Evolutionary conservation across 2,113 vertebrate species (phyloP), one percentile per base, ranked within the genome.

Genomic region (Pteronura brasiliensis): DNA sequence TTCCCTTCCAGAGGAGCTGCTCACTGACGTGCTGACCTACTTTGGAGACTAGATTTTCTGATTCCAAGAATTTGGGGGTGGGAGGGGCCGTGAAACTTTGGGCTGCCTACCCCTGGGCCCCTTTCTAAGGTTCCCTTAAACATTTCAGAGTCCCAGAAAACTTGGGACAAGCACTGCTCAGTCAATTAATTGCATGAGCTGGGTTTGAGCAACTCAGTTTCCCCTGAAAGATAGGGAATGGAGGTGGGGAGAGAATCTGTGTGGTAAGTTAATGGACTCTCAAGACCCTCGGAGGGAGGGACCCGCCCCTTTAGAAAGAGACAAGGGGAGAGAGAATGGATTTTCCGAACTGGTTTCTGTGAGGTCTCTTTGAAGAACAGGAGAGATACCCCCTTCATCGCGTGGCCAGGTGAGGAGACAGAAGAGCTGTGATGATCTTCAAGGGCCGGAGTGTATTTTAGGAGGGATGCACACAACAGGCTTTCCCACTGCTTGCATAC

Each of bases 1-100:
- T 95, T 97, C 83, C 89, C 89, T 95, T 97, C 76, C 93, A 95
- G 92, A 93, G 83, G 83, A 93, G 92, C 97, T 63, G 96, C 93
- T 96, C 77, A 76, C 95, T 92, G 93, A 67, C 7, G 69, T 59
- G 93, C 89, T 98, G 97, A 98, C 98, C 98, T 97, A 98, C 97
- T 97, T 98, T 90, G 86, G 92, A 95, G 95, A 93, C 97, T 97
- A 93, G 87, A 92, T 97, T 94, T 96, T 97, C 96, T 95, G 87
- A 97, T 96, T 98, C 95, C 92, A 97, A 97, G 98, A 98, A 96
- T 96, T 92, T 97, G 90, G 84, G 92, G 90, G 84, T 97, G 88
- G 98, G 95, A 97, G 92, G 95, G 86, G 96, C 97, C 1, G 0
- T 94, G 87, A 96, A 97, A 97, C 96, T 98, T 97, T 52, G 83